These are phyloP conservation scores for Drosophila buzzatii DNA, from an alignment of 2,888 invertebrate species.

Conservation along the genomic window DNA sequence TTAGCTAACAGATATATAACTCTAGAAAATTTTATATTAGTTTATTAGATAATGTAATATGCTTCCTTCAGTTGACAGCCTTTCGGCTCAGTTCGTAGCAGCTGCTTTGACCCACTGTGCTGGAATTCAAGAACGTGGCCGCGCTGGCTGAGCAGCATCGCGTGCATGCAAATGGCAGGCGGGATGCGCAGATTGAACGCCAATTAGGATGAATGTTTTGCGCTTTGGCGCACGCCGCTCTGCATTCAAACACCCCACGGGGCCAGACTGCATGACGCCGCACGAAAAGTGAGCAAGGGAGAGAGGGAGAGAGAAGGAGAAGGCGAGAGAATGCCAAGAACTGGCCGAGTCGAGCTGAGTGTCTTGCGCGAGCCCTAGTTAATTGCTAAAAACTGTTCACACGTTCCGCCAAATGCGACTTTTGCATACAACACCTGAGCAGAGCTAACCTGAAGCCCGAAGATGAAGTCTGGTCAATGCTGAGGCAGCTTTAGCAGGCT, in stretches of 20 bases:
- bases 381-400: conserved; percentile 82
- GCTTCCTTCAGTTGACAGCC: not conserved
- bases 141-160: conserved; percentile 41
- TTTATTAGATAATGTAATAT: not conserved
- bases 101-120: conserved; percentile 44
- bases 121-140: conserved; percentile 58
- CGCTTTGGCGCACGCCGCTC: conserved; percentile 66
- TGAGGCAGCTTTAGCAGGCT: conserved; percentile 52
- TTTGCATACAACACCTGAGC: conserved; percentile 66
- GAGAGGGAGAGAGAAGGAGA: not conserved
- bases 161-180: conserved; percentile 77
- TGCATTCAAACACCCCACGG: conserved; percentile 46
- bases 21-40: too few relatives aligned
- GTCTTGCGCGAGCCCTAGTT: conserved; percentile 58
- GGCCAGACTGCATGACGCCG: conserved; percentile 79
- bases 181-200: conserved; percentile 82
- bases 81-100: not conserved
- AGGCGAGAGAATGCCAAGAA: not conserved
- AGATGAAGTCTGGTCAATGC: conserved; percentile 25
- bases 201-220: conserved; percentile 85
- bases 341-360: not conserved
- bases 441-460: not conserved
- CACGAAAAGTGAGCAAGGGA: conserved; percentile 21
- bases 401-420: conserved; percentile 72
- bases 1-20: too few relatives aligned